Evolutionary conservation across 2,797 vertebrate species (phyloP).

Genomic region (Rhabdophis nuchalis): DNA sequence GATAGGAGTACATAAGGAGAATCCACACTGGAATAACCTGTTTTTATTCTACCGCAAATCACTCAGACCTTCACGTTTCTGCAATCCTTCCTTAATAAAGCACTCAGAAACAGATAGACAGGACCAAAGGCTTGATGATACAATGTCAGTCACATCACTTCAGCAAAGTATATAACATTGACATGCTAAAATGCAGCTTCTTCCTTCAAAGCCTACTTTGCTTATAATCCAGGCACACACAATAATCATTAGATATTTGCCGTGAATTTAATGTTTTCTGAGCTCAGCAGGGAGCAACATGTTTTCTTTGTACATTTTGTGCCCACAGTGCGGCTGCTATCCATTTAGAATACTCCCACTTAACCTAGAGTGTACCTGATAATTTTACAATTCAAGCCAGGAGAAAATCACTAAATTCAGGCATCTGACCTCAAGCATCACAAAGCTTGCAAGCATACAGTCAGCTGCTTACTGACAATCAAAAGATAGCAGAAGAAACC

Average conservation of each 20-base stretch:
- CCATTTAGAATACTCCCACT: not conserved
- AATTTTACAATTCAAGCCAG: not conserved
- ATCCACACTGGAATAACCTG: not conserved
- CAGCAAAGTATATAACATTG: not conserved
- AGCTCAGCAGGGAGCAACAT: not conserved
- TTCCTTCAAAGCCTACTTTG: not conserved
- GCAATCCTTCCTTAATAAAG: not conserved
- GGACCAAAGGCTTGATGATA: not conserved
- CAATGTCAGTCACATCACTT: not conserved
- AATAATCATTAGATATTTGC: not conserved
- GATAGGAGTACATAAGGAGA: not conserved
- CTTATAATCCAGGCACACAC: not conserved
- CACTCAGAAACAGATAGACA: not conserved
- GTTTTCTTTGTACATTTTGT: constrained; percentile 4
- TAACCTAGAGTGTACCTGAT: constrained; percentile 2
- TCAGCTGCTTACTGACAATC: not conserved
- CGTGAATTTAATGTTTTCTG: not conserved
- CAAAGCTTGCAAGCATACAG: not conserved
- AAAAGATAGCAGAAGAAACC: constrained; percentile 7
- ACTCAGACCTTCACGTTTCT: not conserved
- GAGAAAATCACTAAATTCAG: not conserved
- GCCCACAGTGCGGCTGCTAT: not conserved
- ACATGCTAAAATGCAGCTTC: not conserved
- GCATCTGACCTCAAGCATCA: not conserved
- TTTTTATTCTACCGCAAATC: not conserved